These are phyloP conservation scores for Polydrusus cervinus DNA, from an alignment of 2,888 invertebrate species.

Conservation along the genomic window DNA sequence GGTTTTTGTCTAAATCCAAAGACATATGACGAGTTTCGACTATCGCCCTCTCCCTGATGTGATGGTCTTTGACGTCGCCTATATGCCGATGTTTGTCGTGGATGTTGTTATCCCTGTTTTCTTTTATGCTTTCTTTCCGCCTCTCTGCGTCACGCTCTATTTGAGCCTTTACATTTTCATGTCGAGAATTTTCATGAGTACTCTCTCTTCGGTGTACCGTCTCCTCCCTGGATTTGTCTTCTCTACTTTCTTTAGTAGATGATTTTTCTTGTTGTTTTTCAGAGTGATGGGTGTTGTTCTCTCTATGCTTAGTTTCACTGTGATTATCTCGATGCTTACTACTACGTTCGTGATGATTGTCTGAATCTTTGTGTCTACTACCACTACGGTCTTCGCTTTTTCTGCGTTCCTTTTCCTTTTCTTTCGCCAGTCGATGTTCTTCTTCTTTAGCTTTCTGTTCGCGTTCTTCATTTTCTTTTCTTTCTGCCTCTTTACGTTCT, in stretches of 20 bases:
- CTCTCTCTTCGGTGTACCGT: constrained; percentile 57
- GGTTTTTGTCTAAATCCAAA: constrained; percentile 71
- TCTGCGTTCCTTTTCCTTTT: constrained; percentile 65
- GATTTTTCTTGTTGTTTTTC: constrained; percentile 63
- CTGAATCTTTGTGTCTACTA: constrained; percentile 65
- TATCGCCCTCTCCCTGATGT: constrained; percentile 62
- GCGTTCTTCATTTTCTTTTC: constrained; percentile 64
- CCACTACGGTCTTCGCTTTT: constrained; percentile 62
- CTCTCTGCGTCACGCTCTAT: constrained; percentile 71
- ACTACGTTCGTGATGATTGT: constrained; percentile 69
- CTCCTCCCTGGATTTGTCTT: constrained; percentile 61
- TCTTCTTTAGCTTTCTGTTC: constrained; percentile 60
- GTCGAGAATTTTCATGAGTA: constrained; percentile 55
- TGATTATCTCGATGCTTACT: constrained; percentile 74
- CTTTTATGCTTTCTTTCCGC: constrained; percentile 70
- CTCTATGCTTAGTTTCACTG: constrained; percentile 67
- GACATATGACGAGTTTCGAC: constrained; percentile 71
- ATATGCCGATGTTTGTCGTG: constrained; percentile 72
- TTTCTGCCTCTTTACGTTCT: constrained; percentile 63
- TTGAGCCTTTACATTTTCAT: constrained; percentile 64
- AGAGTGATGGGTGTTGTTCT: constrained; percentile 64
- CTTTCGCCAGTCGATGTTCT: constrained; percentile 52
- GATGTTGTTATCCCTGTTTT: constrained; percentile 73
- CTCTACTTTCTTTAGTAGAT: constrained; percentile 70
- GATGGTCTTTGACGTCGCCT: constrained; percentile 53